Evolutionary conservation across 2,113 vertebrate genomes (phyloP).

Genomic region (Odontophorus gujanensis): DNA sequence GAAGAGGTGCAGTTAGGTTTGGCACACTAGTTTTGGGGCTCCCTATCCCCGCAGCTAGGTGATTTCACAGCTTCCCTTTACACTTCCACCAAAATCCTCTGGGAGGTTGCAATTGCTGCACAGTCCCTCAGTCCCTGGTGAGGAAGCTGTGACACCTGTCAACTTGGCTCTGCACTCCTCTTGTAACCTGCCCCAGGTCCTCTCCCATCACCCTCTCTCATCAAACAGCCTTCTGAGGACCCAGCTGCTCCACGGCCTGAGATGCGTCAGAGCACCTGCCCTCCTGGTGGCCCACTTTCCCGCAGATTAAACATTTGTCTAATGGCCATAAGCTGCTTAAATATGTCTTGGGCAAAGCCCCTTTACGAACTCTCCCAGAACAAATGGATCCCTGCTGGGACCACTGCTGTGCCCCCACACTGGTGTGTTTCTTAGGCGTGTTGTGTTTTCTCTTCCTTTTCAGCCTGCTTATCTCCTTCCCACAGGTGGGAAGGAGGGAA

Average conservation of each 20-base stretch:
- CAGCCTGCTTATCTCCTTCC: not conserved
- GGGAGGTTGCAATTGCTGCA: accelerated
- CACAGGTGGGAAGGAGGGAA: accelerated
- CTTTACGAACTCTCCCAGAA: not conserved
- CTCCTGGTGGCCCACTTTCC: constrained; percentile 39
- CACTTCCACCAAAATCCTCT: not conserved
- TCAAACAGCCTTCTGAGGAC: not conserved
- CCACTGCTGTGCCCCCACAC: not conserved
- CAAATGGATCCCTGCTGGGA: constrained; percentile 4
- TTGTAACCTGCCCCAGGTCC: not conserved
- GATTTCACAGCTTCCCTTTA: not conserved
- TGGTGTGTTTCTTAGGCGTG: not conserved
- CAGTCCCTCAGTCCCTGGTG: not conserved
- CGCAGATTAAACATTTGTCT: constrained; percentile 55
- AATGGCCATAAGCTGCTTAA: constrained; percentile 60
- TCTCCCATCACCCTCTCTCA: not conserved
- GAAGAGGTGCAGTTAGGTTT: not conserved
- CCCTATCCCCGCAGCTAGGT: no score
- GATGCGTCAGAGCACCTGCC: not conserved
- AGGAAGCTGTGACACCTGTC: accelerated
- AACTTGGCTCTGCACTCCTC: accelerated
- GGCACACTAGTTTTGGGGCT: accelerated
- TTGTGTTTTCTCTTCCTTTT: not conserved
- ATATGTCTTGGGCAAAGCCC: constrained; percentile 54
- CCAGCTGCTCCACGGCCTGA: not conserved